Conservation (phyloP, 2,888 invertebrate species). For the Cryptocheilus praepositus region DNA sequence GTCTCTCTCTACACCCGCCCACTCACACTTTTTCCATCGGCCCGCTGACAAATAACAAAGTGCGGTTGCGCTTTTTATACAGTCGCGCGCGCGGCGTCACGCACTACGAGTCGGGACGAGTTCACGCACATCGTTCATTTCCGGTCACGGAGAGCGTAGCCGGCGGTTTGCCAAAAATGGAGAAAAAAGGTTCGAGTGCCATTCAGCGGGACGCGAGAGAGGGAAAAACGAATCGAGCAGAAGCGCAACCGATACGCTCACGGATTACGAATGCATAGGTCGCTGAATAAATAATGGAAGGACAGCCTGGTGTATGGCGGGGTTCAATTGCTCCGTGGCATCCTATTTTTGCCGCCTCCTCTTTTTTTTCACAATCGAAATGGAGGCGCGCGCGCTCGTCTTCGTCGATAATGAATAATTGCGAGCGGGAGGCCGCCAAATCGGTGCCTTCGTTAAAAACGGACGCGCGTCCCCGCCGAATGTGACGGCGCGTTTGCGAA, state of each 20-base stretch:
- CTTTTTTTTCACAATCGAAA: conserved; percentile 15
- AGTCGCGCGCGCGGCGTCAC: conserved; percentile 3
- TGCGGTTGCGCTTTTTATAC: conserved; percentile 7
- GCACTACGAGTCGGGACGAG: conserved; percentile 12
- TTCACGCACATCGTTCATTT: conserved; percentile 39
- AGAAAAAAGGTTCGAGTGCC: conserved; percentile 12
- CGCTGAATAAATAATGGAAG: conserved; percentile 40
- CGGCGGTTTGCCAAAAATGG: conserved; percentile 29
- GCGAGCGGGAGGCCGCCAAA: too few relatives aligned
- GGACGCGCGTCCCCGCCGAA: too few relatives aligned
- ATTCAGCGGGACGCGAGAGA: conserved; percentile 3
- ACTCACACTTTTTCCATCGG: background rate
- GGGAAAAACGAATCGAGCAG: conserved; percentile 29
- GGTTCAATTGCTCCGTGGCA: conserved; percentile 20
- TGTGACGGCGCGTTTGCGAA: too few relatives aligned
- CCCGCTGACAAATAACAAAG: conserved; percentile 2
- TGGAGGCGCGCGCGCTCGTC: conserved; percentile 5
- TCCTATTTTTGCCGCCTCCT: conserved; percentile 10
- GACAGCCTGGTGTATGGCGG: conserved; percentile 19
- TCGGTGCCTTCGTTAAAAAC: too few relatives aligned
- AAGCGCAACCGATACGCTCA: conserved; percentile 29
- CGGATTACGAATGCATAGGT: conserved; percentile 43
- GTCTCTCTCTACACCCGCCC: background rate
- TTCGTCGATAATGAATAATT: too few relatives aligned
- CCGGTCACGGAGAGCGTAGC: conserved; percentile 28